Conservation (phyloP, 2,113 vertebrate species). For the Hyaena hyaena region DNA sequence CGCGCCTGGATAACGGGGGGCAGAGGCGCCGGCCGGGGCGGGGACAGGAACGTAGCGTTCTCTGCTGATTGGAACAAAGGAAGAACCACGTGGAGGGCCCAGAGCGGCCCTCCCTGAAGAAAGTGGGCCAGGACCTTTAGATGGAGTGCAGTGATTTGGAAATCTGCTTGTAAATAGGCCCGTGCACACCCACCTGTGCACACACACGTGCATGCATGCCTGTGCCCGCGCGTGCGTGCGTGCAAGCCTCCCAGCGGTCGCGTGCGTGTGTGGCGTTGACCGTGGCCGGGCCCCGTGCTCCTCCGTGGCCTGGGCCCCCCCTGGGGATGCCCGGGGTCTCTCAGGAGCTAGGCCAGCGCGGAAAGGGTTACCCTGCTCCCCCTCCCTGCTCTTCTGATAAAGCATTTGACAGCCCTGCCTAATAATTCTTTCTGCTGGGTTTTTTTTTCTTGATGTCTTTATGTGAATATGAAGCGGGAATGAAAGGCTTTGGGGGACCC, state of each 20-base stretch:
- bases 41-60: accelerated
- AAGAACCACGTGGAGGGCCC: not conserved
- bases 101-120: not conserved
- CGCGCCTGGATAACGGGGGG: accelerated
- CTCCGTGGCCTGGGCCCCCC: accelerated
- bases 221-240: no score
- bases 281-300: accelerated
- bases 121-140: not conserved
- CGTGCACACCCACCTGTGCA: not conserved
- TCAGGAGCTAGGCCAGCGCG: constrained; percentile 58
- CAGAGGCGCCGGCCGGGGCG: not conserved
- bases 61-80: not conserved
- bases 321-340: not conserved
- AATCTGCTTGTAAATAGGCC: accelerated
- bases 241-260: accelerated
- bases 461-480: constrained; percentile 94
- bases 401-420: constrained; percentile 98
- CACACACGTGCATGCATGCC: no score
- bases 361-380: constrained; percentile 84
- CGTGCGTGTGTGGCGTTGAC: accelerated
- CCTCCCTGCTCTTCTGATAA: constrained; percentile 81
- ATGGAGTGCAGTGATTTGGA: accelerated
- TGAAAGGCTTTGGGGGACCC: constrained; percentile 97
- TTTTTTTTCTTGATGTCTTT: constrained; percentile 99
- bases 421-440: constrained; percentile 98